Conservation (phyloP, 2,113 vertebrate species). For the Bucco capensis region DNA sequence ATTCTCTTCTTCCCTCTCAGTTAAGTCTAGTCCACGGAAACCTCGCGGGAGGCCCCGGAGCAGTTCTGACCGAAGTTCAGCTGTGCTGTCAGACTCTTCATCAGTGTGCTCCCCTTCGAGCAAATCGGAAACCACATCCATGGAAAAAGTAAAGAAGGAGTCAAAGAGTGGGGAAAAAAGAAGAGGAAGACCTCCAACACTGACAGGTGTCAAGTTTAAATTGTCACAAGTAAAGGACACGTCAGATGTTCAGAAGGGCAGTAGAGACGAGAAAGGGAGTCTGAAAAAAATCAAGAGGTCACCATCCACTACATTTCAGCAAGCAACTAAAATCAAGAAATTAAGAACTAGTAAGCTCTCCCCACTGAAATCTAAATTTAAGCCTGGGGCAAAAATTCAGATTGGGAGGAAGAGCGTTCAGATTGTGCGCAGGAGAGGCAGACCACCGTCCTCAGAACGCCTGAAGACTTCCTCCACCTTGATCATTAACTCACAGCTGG, state of each 20-base stretch:
- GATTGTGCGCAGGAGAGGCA: slow-evolving; percentile 85
- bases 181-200: slow-evolving; percentile 90
- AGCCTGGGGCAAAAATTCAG: slow-evolving; percentile 79
- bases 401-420: slow-evolving; percentile 82
- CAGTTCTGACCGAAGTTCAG: slow-evolving; percentile 72
- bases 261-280: slow-evolving; percentile 81
- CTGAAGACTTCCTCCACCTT: slow-evolving; percentile 80
- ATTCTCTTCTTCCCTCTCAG: slow-evolving; percentile 68
- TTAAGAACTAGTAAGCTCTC: slow-evolving; percentile 87
- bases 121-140: slow-evolving; percentile 80
- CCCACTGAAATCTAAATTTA: slow-evolving; percentile 92
- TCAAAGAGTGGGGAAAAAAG: slow-evolving; percentile 84
- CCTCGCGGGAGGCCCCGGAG: slow-evolving; percentile 81
- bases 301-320: slow-evolving; percentile 78
- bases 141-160: slow-evolving; percentile 86
- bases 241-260: slow-evolving; percentile 70
- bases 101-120: slow-evolving; percentile 72
- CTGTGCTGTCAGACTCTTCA: slow-evolving; percentile 71
- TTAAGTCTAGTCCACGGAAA: slow-evolving; percentile 77
- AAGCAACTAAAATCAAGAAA: slow-evolving; percentile 89
- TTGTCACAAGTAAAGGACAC: slow-evolving; percentile 73
- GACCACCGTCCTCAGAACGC: slow-evolving; percentile 89
- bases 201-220: slow-evolving; percentile 81
- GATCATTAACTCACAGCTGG: slow-evolving; percentile 77
- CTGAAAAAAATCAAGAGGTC: slow-evolving; percentile 86